Evolutionary conservation across 2,888 invertebrate species (phyloP), one percentile per base, ranked within the genome.

Genomic region (Holacanthella duospinosa): DNA sequence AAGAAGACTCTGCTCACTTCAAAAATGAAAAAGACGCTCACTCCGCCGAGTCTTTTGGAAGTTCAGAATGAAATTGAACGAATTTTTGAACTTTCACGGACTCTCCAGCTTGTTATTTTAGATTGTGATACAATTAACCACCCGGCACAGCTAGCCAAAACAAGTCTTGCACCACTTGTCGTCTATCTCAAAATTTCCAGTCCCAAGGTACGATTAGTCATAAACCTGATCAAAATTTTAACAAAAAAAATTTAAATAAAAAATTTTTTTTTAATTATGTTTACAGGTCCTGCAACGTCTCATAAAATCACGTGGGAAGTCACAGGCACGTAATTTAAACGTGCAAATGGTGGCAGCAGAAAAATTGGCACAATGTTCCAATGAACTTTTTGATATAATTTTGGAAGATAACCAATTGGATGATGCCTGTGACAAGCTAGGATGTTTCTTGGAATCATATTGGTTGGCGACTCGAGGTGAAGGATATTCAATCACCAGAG

Each of bases 261-360:
- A n/a, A n/a, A 55, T 6, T 9, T 55, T 55, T 26, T 3, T 55
- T 26, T 25, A 55, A 6, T 12, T 26, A 12, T 55, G 9, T 26
- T 55, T 55, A 4, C 57, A 57, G 57, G 57, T 57, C 36, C 57
- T 57, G n/a, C 57, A 57, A 21, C 57, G 57, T 25, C 57, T 57
- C 57, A 57, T 57, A 36, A 57, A 57, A 57, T 57, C 57, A 19
- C 57, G 57, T n/a, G 57, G 57, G 19, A 57, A 57, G 24, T 57
- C 57, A 16, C 57, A 57, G 24, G 57, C 57, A n/a, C 57, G 57
- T 3, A 57, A 57, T 29, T 29, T 57, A n/a, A 21, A 21, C 12
- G 57, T 57, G 21, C 57, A 57, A 57, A 57, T 57, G 57, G 57
- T 57, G 6, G 57, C 57, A 6, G 57, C 57, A 9, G 57, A 57